These are phyloP conservation scores for Saccostrea glomerata DNA, from an alignment of 1,140 invertebrate genomes.

Conservation along the genomic window DNA sequence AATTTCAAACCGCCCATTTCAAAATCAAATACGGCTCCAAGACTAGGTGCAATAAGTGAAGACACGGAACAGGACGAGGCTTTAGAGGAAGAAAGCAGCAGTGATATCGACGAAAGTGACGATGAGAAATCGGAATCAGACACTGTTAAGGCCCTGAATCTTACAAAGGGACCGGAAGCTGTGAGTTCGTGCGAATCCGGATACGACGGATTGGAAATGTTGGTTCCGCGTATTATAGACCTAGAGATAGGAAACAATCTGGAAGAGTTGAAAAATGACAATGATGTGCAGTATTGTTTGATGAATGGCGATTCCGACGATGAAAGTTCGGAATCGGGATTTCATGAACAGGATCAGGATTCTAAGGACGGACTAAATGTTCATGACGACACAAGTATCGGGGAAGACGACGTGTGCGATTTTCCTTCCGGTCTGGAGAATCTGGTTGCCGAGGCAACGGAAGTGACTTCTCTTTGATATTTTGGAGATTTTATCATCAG, in stretches of 20 bases:
- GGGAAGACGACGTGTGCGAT: constrained; percentile 61
- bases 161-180: constrained; percentile 46
- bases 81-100: constrained; percentile 63
- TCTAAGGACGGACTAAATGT: constrained; percentile 61
- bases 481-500: constrained; percentile 10
- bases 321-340: constrained; percentile 76
- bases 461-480: constrained; percentile 30
- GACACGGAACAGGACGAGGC: constrained; percentile 83
- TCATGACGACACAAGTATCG: constrained; percentile 59
- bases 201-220: constrained; percentile 48
- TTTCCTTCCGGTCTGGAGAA: constrained; percentile 44
- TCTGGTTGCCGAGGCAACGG: background rate
- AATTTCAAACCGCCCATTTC: constrained; percentile 89
- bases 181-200: constrained; percentile 38
- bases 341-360: constrained; percentile 70
- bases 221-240: constrained; percentile 67
- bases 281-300: constrained; percentile 71
- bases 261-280: constrained; percentile 71
- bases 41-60: constrained; percentile 96
- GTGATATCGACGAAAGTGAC: constrained; percentile 51
- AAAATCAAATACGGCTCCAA: constrained; percentile 95
- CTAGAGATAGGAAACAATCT: constrained; percentile 75
- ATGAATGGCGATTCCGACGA: constrained; percentile 73
- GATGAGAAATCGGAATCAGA: constrained; percentile 45
- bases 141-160: constrained; percentile 53